phyloP scores from a whole-genome alignment of 2,888 invertebrate genomes.

The Papilio protenor region DNA sequence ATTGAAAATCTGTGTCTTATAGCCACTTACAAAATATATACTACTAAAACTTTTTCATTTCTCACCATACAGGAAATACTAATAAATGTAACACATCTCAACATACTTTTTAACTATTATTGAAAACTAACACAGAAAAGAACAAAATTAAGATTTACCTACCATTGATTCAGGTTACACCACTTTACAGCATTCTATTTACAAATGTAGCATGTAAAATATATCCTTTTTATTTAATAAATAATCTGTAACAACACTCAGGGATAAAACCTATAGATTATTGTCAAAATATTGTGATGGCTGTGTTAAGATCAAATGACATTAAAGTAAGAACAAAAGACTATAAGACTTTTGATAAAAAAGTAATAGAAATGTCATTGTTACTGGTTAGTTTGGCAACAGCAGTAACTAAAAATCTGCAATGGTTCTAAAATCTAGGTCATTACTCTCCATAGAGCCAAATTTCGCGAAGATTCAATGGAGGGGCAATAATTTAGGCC shows the following conservation, averaged over 20 bases:
- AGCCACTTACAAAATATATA: no score
- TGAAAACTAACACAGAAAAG: background rate
- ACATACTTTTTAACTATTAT: background rate
- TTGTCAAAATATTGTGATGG: conserved; percentile 33
- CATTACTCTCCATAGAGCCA: conserved; percentile 50
- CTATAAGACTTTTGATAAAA: conserved; percentile 34
- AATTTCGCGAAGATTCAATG: conserved; percentile 61
- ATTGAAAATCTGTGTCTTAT: background rate
- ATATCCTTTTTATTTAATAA: conserved; percentile 2
- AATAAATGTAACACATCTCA: background rate
- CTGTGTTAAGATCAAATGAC: conserved; percentile 23
- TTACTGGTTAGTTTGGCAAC: conserved; percentile 26
- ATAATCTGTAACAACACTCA: conserved; percentile 4
- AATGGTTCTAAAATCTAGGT: conserved; percentile 49
- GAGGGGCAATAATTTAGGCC: conserved; percentile 72
- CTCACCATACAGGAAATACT: background rate
- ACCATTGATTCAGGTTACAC: conserved; percentile 16
- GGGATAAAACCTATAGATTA: conserved; percentile 24
- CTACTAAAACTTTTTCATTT: background rate
- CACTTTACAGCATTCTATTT: conserved; percentile 19
- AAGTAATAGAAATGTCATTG: conserved; percentile 30
- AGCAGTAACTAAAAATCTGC: conserved; percentile 44
- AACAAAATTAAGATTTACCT: conserved; percentile 9
- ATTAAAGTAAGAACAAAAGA: conserved; percentile 39
- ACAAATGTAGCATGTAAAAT: background rate